Base-by-base conservation (phyloP, 2,888 invertebrate genomes). In the Sceliomorpha sp. region DNA sequence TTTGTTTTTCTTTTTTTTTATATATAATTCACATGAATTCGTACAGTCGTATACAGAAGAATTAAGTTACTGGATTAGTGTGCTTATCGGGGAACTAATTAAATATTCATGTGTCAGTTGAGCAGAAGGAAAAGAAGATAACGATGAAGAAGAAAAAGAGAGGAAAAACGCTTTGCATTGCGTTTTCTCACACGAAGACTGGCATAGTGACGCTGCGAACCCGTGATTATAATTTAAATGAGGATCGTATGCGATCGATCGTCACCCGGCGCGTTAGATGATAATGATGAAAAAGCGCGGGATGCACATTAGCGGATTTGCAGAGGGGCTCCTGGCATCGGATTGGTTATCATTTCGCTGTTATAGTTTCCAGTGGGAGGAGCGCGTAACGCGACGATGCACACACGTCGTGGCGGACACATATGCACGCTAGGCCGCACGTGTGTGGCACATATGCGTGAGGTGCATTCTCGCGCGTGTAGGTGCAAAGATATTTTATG, bases 351-450 rank as follows among this genome's bases (percentile, higher is more conserved):
- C 66, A 67, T 74, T 69, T 69, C 53, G 73, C 74, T 73, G 76
- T 74, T 74, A 72, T 70, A 73, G 70, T 68, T 75, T 72, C 56
- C 76, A 76, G 81, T 84, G 79, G 84, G 84, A 84, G 84, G 84
- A 82, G 84, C 81, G 68, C 75, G 48, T 72, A 64, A 69, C 69
- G 71, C 75, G 66, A 73, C 67, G 70, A 74, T 71, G 76, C 72
- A 72, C 72, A 69, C 50, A 64, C 45, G 58, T 71, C 69, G 42
- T 40, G 12, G 12, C 34, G 32, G 10, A 27, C 55, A 56, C 50
- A 73, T 48, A 59, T 55, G 70, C 36, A 70, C 47, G 70, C 70
- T 71, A 63, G 60, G 48, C 47, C 45, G 70, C 27, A 5, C 20
- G 20, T 20, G 3, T 20, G 5, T 20, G 20, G 20, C 27, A 24